A percentile compares a stretch with the other conserved stretches of the same genome.
Conservation (phyloP, 2,113 vertebrate species). For the Notarius lentiginosus region DNA sequence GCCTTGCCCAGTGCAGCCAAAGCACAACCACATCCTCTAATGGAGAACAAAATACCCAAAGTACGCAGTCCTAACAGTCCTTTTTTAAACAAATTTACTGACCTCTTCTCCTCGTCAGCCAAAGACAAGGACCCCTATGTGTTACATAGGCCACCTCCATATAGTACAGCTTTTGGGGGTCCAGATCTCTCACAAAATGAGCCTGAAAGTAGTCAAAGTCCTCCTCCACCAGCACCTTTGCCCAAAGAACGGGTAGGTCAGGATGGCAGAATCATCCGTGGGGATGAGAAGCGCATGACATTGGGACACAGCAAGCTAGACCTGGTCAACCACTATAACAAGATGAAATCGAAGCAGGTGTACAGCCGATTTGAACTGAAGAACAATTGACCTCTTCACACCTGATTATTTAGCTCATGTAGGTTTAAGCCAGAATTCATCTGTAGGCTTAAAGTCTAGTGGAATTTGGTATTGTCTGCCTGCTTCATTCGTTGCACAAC, state of each 20-base stretch:
- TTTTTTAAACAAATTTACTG: conserved; percentile 66
- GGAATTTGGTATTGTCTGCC: neutral
- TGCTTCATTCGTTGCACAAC: neutral
- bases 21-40: conserved; percentile 27
- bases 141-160: conserved; percentile 54
- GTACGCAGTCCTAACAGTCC: conserved; percentile 56
- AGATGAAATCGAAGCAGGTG: conserved; percentile 82
- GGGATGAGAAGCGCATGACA: conserved; percentile 84
- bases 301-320: conserved; percentile 96
- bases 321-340: conserved; percentile 93
- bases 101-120: conserved; percentile 57
- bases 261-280: conserved; percentile 43
- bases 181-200: conserved; percentile 66
- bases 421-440: neutral
- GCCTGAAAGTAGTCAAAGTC: conserved; percentile 67
- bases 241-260: conserved; percentile 3
- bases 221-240: conserved; percentile 61
- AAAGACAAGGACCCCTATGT: conserved; percentile 62
- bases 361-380: conserved; percentile 89
- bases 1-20: conserved; percentile 49
- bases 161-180: conserved; percentile 55
- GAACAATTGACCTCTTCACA: conserved; percentile 47
- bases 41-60: conserved; percentile 61
- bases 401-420: neutral
- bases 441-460: neutral